Conservation (phyloP, 2,797 vertebrate genomes). For the Karalla daura region DNA sequence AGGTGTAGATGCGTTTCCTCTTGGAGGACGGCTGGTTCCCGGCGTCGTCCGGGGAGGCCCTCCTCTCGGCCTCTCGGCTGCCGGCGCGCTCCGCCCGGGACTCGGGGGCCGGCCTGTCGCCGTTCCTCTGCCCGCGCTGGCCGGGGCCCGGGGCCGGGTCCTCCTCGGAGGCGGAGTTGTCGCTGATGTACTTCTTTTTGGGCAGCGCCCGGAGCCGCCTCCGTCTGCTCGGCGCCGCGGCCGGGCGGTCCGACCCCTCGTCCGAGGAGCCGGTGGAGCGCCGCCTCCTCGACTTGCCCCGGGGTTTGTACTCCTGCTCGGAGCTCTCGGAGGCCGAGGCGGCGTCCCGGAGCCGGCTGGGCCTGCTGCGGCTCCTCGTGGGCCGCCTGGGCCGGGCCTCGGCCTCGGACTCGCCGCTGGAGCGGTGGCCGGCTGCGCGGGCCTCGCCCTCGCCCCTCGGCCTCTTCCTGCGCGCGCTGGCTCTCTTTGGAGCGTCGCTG, state of each 20-base stretch:
- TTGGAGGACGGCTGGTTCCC: constrained; percentile 70
- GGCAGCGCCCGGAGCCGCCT: constrained; percentile 72
- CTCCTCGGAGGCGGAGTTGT: constrained; percentile 82
- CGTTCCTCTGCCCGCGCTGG: constrained; percentile 50
- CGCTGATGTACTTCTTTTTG: constrained; percentile 83
- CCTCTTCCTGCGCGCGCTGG: constrained; percentile 54
- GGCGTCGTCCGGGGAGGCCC: constrained; percentile 45
- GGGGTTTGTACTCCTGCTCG: constrained; percentile 69
- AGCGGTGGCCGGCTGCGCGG: constrained; percentile 48
- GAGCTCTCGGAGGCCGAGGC: constrained; percentile 70
- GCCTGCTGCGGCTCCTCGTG: constrained; percentile 54
- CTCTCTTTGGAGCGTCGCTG: constrained; percentile 65
- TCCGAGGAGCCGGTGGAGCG: constrained; percentile 73
- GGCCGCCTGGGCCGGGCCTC: constrained; percentile 49
- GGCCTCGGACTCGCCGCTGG: constrained; percentile 59
- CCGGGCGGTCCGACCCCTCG: constrained; percentile 67
- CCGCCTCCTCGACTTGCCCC: constrained; percentile 66
- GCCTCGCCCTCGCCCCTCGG: constrained; percentile 46
- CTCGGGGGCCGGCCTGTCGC: constrained; percentile 41
- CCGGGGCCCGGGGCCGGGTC: constrained; percentile 65
- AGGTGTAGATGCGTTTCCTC: constrained; percentile 79
- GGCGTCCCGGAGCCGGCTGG: constrained; percentile 49
- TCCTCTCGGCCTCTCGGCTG: constrained; percentile 49
- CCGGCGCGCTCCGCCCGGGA: constrained; percentile 33
- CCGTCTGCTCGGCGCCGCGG: constrained; percentile 58